A percentile compares a stretch with the other conserved stretches of the same genome.
Evolutionary conservation across 2,797 vertebrate genomes (phyloP).

Genomic region (Chiloscyllium punctatum): DNA sequence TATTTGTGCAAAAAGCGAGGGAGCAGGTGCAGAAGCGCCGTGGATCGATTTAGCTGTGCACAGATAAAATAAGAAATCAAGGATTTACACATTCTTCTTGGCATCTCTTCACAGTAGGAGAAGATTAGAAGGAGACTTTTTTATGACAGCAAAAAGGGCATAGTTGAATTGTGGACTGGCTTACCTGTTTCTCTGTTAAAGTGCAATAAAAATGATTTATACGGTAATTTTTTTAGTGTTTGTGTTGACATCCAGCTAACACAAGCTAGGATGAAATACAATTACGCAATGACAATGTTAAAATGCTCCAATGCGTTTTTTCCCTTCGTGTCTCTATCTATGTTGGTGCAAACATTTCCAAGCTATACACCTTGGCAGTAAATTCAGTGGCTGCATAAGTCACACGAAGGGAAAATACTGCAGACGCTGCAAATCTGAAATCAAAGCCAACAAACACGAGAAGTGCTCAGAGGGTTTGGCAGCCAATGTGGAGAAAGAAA

Average conservation of each 20-base stretch:
- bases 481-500: neutral
- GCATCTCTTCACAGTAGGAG: slow-evolving; percentile 50
- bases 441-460: neutral
- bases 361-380: neutral
- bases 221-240: slow-evolving; percentile 33
- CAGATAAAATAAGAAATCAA: slow-evolving; percentile 63
- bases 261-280: neutral
- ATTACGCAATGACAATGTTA: neutral
- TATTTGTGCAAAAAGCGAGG: slow-evolving; percentile 39
- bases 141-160: slow-evolving; percentile 55
- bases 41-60: slow-evolving; percentile 59
- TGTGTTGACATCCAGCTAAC: slow-evolving; percentile 1
- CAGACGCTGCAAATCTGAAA: neutral
- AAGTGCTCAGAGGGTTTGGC: neutral
- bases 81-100: slow-evolving; percentile 47
- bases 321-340: neutral
- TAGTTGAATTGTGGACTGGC: slow-evolving; percentile 49
- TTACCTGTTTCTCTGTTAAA: slow-evolving; percentile 49
- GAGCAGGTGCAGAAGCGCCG: slow-evolving; percentile 52
- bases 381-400: neutral
- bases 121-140: slow-evolving; percentile 58
- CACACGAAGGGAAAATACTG: neutral
- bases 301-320: neutral
- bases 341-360: neutral
- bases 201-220: slow-evolving; percentile 52